Conservation (phyloP, 2,797 vertebrate genomes). For the Pseudopleuronectes americanus region DNA sequence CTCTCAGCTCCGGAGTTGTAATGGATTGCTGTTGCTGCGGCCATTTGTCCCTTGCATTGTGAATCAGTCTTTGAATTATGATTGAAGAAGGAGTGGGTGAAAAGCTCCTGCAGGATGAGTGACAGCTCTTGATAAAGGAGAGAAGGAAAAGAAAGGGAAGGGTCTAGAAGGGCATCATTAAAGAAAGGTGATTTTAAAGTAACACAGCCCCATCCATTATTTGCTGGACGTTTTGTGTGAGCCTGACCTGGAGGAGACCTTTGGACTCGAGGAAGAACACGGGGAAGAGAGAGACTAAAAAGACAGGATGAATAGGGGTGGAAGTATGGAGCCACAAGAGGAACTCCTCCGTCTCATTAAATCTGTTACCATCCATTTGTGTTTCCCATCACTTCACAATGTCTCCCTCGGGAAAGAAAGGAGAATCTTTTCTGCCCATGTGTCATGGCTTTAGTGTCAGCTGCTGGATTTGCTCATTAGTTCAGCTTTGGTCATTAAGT, state of each 20-base stretch:
- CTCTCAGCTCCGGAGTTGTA: conserved; percentile 43
- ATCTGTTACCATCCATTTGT: conserved; percentile 40
- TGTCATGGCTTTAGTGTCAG: conserved; percentile 43
- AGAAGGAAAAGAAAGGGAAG: conserved; percentile 2
- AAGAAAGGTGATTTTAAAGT: conserved; percentile 39
- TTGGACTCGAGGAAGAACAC: conserved; percentile 21
- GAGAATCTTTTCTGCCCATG: conserved; percentile 18
- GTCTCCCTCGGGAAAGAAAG: conserved; percentile 32
- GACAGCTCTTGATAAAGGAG: conserved; percentile 34
- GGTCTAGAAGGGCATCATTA: conserved; percentile 48
- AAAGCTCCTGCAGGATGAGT: conserved; percentile 42
- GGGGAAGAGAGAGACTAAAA: conserved; percentile 6
- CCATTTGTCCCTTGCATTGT: conserved; percentile 47
- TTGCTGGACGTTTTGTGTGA: conserved; percentile 37
- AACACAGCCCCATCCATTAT: conserved; percentile 57
- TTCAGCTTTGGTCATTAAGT: conserved; percentile 10
- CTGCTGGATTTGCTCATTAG: conserved; percentile 41
- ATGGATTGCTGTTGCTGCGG: conserved; percentile 57
- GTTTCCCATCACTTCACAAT: conserved; percentile 45
- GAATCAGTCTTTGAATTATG: conserved; percentile 55
- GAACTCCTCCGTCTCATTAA: conserved; percentile 58
- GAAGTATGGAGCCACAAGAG: conserved; percentile 23
- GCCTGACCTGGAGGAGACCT: conserved; percentile 44
- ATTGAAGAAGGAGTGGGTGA: conserved; percentile 37
- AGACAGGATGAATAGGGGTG: conserved; percentile 24